A percentile compares a stretch with the other conserved stretches of the same genome.
phyloP scores from a whole-genome alignment of 2,113 vertebrate genomes.

The Larimichthys polyactis region DNA sequence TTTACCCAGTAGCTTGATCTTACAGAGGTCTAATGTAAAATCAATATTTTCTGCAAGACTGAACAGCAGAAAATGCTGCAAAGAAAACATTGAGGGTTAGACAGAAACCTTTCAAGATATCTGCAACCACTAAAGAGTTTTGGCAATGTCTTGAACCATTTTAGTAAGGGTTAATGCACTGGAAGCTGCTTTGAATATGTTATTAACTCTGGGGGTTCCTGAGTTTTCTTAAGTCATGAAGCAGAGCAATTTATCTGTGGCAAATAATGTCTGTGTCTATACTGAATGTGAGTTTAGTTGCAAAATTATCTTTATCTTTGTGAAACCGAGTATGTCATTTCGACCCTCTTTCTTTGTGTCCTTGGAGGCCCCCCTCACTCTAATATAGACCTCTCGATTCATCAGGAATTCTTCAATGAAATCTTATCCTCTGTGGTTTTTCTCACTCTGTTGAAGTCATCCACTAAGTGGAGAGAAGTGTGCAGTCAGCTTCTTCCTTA shows the following conservation, averaged over 20 bases:
- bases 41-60: background rate
- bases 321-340: constrained; percentile 11
- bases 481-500: constrained; percentile 75
- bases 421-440: constrained; percentile 68
- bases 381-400: constrained; percentile 38
- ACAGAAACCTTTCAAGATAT: background rate
- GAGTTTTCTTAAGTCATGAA: background rate
- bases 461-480: constrained; percentile 63
- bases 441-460: constrained; percentile 65
- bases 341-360: background rate
- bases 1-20: background rate
- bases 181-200: background rate
- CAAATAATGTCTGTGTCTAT: background rate
- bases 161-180: background rate
- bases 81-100: background rate
- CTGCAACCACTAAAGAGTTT: background rate
- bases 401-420: constrained; percentile 64
- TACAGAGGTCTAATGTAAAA: background rate
- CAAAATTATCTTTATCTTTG: background rate
- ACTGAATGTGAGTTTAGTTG: background rate
- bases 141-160: background rate
- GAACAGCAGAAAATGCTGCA: background rate
- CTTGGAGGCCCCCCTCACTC: constrained; percentile 13
- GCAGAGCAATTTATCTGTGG: background rate
- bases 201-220: background rate